These are phyloP conservation scores for Scomber scombrus DNA, from an alignment of 2,113 vertebrate species.

Conservation along the genomic window DNA sequence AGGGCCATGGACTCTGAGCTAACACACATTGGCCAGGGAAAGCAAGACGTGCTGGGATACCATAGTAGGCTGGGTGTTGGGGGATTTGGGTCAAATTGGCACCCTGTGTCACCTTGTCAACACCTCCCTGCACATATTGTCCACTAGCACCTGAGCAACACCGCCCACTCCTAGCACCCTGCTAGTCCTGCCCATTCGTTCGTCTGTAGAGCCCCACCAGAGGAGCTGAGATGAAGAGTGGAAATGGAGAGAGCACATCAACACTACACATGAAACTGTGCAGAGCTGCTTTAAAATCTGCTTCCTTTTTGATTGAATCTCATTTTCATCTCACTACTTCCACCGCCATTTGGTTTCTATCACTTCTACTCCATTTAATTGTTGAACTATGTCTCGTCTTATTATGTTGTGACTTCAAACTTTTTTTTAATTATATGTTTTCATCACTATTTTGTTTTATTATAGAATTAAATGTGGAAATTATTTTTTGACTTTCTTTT, in stretches of 20 bases:
- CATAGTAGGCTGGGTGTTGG: constrained; percentile 23
- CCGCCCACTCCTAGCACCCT: constrained; percentile 5
- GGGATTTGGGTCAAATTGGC: constrained; percentile 71
- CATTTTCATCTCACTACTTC: background rate
- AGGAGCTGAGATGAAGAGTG: background rate
- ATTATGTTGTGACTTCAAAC: too few relatives aligned
- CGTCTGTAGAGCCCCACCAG: constrained; percentile 4
- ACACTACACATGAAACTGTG: constrained; percentile 10
- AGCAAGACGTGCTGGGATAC: constrained; percentile 57
- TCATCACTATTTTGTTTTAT: background rate
- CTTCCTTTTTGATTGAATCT: background rate
- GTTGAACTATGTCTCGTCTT: background rate
- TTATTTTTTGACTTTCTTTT: background rate
- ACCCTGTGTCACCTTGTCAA: constrained; percentile 71
- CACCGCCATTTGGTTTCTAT: background rate
- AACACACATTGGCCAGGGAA: constrained; percentile 41
- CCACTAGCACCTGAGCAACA: constrained; percentile 26
- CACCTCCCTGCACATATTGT: constrained; percentile 49
- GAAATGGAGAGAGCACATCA: background rate
- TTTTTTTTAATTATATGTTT: background rate
- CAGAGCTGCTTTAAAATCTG: background rate
- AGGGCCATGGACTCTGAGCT: constrained; percentile 58
- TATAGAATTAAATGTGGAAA: too few relatives aligned
- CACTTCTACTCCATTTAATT: too few relatives aligned
- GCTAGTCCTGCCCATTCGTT: constrained; percentile 42